Evolutionary conservation across 2,113 vertebrate genomes (phyloP), one percentile per base, ranked within the genome.

Genomic region (Phrynocephalus versicolor): DNA sequence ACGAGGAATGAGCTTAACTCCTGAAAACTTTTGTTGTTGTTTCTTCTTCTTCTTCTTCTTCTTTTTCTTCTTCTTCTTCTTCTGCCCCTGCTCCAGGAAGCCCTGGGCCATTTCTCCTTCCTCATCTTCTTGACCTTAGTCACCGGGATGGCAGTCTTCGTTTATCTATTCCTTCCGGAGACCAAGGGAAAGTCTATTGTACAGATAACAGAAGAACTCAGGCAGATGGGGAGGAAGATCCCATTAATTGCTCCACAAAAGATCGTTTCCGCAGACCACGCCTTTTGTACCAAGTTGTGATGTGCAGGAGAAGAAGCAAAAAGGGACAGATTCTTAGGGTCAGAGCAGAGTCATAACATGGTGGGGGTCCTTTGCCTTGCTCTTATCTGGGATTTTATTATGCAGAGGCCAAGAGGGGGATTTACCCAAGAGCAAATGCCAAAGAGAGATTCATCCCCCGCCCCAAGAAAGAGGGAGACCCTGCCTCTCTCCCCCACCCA

Each of bases 151-250:
- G 94, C 58, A 0, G 6, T 95, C 62, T 96, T 95, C n/a, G 78
- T 96, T 78, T 96, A 93, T 90, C 90, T 95, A 77, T 93, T 95
- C 13, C 77, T 98, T 55, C 97, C 97, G 0, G 97, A 98, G 90
- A 97, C 95, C 77, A 97, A 94, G 89, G 97, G 97, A 67, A 95
- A 84, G 62, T 96, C 96, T 0, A 83, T 70, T 6, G 80, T 95
- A 45, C 96, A 98, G 94, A 96, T 98, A n/a, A 92, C 95, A n/a
- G 95, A 88, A 8, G 96, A 96, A 85, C 97, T 97, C 92, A 91
- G 89, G 1, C 92, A 85, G 13, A 95, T 93, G 85, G 85, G 79
- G 91, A 92, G 93, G 83, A 90, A 95, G 39, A 3, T 0, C 13
- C 70, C 41, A 45, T 75, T 81, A 57, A 18, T 2, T 23, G 6